Evolutionary conservation across 2,113 vertebrate species (phyloP).

Genomic region (Xiphophorus maculatus): DNA sequence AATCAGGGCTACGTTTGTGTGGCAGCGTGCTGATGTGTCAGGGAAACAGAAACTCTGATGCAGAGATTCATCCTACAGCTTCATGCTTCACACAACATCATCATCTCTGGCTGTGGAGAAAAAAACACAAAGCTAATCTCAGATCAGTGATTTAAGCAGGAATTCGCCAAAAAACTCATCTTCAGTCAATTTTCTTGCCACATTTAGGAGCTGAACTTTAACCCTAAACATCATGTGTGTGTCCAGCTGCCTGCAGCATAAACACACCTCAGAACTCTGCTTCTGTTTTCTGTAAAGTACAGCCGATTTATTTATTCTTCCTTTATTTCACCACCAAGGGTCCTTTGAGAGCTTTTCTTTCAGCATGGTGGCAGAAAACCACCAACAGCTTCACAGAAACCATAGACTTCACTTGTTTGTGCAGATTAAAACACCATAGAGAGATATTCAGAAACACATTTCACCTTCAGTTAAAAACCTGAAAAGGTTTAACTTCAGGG

Average conservation of each 20-base stretch:
- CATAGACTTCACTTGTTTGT: conserved; percentile 4
- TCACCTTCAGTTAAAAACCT: neutral
- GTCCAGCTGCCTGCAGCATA: neutral
- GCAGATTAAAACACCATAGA: conserved; percentile 3
- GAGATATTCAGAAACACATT: neutral
- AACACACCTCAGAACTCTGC: neutral
- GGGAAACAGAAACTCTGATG: conserved; percentile 84
- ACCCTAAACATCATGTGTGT: neutral
- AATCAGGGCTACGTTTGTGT: conserved; percentile 88
- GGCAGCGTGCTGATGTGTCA: conserved; percentile 92
- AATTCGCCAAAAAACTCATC: neutral
- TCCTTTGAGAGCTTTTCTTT: neutral
- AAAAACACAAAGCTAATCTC: neutral
- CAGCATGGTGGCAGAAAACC: neutral
- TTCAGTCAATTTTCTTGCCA: neutral
- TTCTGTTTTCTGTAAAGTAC: conserved; percentile 10
- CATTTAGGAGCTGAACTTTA: neutral
- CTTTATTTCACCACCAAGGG: neutral
- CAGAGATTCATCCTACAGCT: neutral
- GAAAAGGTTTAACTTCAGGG: neutral
- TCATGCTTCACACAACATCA: neutral
- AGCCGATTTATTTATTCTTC: neutral
- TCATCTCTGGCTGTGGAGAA: neutral
- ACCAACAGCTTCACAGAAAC: conserved; percentile 1
- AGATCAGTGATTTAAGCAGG: neutral